Conservation (phyloP, 2,113 vertebrate genomes). For the Nasalis larvatus region DNA sequence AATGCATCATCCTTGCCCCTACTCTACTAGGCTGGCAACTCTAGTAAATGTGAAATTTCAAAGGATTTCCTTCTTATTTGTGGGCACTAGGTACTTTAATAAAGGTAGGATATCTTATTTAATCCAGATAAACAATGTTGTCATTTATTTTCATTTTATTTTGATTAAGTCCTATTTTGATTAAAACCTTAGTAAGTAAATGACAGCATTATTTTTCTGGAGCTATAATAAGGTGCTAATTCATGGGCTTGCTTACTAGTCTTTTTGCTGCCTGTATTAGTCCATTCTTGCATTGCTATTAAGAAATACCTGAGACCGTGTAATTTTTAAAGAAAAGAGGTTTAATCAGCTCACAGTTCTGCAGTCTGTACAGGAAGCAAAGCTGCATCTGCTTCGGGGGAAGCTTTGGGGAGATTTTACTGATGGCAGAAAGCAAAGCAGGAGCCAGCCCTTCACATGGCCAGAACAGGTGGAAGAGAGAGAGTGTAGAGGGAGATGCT, state of each 20-base stretch:
- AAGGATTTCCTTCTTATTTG: not conserved
- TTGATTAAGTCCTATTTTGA: not conserved
- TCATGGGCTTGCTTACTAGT: not conserved
- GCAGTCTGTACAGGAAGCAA: no score
- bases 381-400: no score
- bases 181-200: not conserved
- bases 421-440: no score
- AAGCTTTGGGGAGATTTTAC: no score
- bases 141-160: not conserved
- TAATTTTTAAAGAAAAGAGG: no score
- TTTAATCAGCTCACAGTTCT: no score
- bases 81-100: not conserved
- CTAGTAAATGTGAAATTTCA: not conserved
- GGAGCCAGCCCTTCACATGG: no score
- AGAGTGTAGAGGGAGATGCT: no score
- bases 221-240: not conserved
- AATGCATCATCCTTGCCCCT: not conserved
- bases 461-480: no score
- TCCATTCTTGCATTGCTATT: no score
- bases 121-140: not conserved
- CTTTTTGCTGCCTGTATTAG: not conserved
- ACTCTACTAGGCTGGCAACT: not conserved
- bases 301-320: no score
- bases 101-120: not conserved
- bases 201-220: not conserved